Evolutionary conservation across 2,113 vertebrate genomes (phyloP).

Genomic region (Choloepus hoffmanni): DNA sequence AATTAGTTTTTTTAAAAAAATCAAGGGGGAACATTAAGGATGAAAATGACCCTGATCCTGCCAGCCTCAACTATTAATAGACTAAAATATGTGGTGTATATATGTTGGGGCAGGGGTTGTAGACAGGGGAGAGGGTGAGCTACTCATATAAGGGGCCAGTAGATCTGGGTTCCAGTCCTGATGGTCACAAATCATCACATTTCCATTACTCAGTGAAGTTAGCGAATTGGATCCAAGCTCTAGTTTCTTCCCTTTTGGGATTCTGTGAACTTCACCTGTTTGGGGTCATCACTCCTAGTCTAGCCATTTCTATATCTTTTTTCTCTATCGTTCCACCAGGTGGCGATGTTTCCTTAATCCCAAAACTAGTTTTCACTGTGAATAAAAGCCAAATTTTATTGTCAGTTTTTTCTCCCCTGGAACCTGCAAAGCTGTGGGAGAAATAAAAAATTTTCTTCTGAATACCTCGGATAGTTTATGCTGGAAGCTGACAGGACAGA

Average conservation of each 20-base stretch:
- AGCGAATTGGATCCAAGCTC: not conserved
- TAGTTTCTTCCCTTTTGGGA: not conserved
- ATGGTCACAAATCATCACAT: not conserved
- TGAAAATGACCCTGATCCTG: not conserved
- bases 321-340: constrained; percentile 74
- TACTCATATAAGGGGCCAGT: not conserved
- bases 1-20: not conserved
- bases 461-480: not conserved
- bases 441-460: not conserved
- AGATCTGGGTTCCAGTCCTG: not conserved
- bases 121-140: not conserved
- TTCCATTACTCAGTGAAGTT: not conserved
- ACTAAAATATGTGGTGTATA: not conserved
- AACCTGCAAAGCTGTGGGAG: not conserved
- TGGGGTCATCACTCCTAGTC: not conserved
- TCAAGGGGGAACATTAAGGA: not conserved
- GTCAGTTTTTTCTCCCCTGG: not conserved
- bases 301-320: not conserved
- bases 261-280: not conserved
- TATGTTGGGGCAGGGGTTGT: not conserved
- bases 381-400: not conserved
- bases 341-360: constrained; percentile 81
- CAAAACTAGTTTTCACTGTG: not conserved
- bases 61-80: not conserved
- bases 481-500: not conserved